Evolutionary conservation across 2,113 vertebrate genomes (phyloP).

Genomic region (Tor tambroides): DNA sequence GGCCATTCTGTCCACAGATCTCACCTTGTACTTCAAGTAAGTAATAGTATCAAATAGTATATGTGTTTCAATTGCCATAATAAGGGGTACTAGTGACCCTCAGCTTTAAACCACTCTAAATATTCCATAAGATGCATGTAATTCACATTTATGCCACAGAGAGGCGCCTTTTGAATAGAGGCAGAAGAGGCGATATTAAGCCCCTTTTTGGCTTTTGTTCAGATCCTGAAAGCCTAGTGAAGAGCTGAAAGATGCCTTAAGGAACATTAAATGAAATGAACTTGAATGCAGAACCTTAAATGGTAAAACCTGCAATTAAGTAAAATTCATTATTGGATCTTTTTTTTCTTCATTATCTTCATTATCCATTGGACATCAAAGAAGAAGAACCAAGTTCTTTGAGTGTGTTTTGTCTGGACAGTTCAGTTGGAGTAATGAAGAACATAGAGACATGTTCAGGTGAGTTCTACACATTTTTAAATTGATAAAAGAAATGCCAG

Average conservation of each 20-base stretch:
- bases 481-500: background rate
- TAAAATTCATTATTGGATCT: too few relatives aligned
- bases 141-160: constrained; percentile 36
- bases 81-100: background rate
- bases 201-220: background rate
- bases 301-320: background rate
- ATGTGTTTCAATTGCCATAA: background rate
- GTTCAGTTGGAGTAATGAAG: constrained; percentile 77
- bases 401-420: constrained; percentile 72
- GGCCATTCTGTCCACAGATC: constrained; percentile 82
- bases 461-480: constrained; percentile 50
- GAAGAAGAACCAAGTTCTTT: constrained; percentile 77
- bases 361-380: constrained; percentile 59
- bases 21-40: constrained; percentile 82
- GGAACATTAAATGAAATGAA: background rate
- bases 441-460: constrained; percentile 76
- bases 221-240: background rate
- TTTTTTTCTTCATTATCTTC: constrained; percentile 37
- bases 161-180: constrained; percentile 50
- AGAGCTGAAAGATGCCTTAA: background rate
- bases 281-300: background rate
- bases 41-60: constrained; percentile 40
- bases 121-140: background rate
- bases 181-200: background rate
- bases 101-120: background rate